phyloP scores from a whole-genome alignment of 2,797 vertebrate species.

The Crypturellus tataupa region DNA sequence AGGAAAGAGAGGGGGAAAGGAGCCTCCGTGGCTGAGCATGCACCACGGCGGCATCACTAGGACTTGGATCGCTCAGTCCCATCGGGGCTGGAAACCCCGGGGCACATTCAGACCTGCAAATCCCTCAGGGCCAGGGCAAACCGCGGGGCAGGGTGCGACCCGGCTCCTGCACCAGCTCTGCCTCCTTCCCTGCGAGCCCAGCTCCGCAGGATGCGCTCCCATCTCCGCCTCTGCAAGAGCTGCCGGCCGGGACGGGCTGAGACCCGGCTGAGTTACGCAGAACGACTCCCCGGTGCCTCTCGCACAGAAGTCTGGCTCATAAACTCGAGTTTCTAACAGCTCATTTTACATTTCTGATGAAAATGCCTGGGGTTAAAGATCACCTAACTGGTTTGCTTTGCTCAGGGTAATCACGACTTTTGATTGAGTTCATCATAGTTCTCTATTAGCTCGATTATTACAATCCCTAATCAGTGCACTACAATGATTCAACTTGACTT shows the following conservation, averaged over 20 bases:
- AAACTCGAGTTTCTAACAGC: constrained; percentile 5
- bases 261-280: neutral
- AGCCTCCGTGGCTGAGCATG: neutral
- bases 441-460: constrained; percentile 71
- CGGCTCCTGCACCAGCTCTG: neutral
- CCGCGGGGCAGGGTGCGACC: neutral
- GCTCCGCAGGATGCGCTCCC: neutral
- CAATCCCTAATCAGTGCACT: constrained; percentile 72
- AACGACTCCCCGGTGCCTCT: neutral
- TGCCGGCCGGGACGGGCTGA: fast-evolving
- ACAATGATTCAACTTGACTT: constrained; percentile 81
- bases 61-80: neutral
- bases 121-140: neutral
- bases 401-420: neutral
- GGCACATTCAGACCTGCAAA: neutral
- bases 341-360: neutral
- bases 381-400: neutral
- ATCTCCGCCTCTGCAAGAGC: neutral
- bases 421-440: constrained; percentile 25
- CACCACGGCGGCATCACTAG: neutral
- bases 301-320: neutral
- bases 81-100: neutral
- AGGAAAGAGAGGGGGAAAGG: neutral
- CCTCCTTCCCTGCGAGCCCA: neutral
- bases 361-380: constrained; percentile 47